Evolutionary conservation across 2,113 vertebrate genomes (phyloP), one percentile per base, ranked within the genome.

Genomic region (Gobio gobio): DNA sequence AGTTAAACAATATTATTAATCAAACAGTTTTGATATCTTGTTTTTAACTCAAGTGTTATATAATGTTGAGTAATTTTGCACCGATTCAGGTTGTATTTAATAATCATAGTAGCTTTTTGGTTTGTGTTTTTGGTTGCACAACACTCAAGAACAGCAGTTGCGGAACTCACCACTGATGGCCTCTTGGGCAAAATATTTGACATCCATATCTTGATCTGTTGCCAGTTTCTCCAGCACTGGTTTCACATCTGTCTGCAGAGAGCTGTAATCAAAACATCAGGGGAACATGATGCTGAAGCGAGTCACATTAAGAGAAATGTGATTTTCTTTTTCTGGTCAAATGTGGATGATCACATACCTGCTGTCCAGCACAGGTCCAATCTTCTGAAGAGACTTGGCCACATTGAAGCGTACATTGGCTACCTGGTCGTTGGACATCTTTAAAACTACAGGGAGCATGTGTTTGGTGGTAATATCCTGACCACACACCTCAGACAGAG

Each of bases 341-440:
- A 43, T 54, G 12, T 58, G 24, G 8, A 51, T 14, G 5, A n/a
- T 29, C 9, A 86, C 93, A 0, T 93, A 97, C 97, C 91, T 92
- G 83, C 91, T 94, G 86, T 97, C 96, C n/a, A 97, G 92, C 86
- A 97, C 94, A 0, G 95, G 95, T 83, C 97, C 96, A 33, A 97
- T 96, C 93, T 96, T 97, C 93, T 97, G 96, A 43, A 97, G 93
- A 18, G 96, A 97, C 91, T 97, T 97, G 68, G 97, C 97, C 89
- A 97, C 97, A n/a, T 97, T 97, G 92, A 97, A 97, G 89, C 97
- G 97, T 3, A 97, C 96, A 22, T 97, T 97, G 73, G 97, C 96
- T 90, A 97, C 97, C 91, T 97, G 97, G 91, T 97, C 97, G 2
- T 95, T 95, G 78, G 97, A 96, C 97, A 97, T 97, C 92, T 97